These are phyloP conservation scores for Abrostola tripartita DNA, from an alignment of 2,888 invertebrate species.

Conservation along the genomic window DNA sequence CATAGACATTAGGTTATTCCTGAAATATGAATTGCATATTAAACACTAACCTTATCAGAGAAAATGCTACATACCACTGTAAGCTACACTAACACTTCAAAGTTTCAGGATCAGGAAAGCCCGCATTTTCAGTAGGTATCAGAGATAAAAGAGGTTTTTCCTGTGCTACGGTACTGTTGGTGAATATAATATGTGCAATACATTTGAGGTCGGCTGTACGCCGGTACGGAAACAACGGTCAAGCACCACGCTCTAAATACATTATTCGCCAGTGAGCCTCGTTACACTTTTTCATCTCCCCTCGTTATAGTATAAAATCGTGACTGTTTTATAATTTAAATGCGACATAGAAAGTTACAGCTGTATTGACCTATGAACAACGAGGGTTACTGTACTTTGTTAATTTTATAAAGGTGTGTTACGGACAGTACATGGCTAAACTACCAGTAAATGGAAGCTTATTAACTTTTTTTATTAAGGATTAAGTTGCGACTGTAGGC, in stretches of 20 bases:
- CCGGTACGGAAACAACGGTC: slow-evolving; percentile 47
- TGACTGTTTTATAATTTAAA: slow-evolving; percentile 54
- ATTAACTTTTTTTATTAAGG: no score
- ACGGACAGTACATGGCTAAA: no score
- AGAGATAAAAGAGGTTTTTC: neutral
- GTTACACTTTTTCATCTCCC: slow-evolving; percentile 45
- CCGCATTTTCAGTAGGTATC: no score
- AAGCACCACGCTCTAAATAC: slow-evolving; percentile 54
- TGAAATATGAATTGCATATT: no score
- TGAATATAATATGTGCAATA: slow-evolving; percentile 27
- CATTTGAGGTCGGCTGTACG: slow-evolving; percentile 34
- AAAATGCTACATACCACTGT: no score
- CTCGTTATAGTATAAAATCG: slow-evolving; percentile 52
- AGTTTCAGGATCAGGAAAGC: no score
- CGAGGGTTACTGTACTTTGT: neutral
- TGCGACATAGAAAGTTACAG: slow-evolving; percentile 30
- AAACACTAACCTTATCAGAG: no score
- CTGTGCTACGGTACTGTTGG: neutral
- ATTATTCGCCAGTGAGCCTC: slow-evolving; percentile 45
- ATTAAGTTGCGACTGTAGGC: no score
- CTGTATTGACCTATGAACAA: slow-evolving; percentile 5
- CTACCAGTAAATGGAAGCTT: no score
- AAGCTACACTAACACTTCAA: no score
- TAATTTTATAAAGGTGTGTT: no score
- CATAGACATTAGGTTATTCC: no score